phyloP scores from a whole-genome alignment of 2,113 vertebrate genomes.

The Aviceda subcristata region DNA sequence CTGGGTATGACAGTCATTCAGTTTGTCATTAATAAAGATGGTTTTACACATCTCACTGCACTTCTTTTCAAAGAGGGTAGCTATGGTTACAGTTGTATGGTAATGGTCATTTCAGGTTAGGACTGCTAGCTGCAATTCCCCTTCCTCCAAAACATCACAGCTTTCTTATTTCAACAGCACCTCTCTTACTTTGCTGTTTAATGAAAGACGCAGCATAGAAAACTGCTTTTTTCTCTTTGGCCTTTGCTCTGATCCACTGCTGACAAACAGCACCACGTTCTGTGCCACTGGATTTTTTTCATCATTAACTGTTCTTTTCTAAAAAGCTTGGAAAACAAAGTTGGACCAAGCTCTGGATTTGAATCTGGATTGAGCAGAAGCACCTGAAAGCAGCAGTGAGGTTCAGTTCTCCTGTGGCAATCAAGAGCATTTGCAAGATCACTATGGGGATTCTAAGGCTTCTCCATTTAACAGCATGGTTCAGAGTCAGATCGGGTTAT shows the following conservation, averaged over 20 bases:
- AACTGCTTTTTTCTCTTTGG: neutral
- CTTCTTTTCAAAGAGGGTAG: neutral
- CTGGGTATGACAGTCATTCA: neutral
- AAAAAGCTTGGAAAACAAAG: neutral
- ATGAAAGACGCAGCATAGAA: too few relatives aligned
- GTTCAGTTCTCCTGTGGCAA: neutral
- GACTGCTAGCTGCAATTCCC: neutral
- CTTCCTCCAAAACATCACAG: neutral
- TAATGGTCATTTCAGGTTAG: neutral
- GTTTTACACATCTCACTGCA: neutral
- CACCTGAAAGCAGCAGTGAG: neutral
- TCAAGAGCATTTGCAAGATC: rapidly evolving
- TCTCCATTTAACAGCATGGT: rapidly evolving
- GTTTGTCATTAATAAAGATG: neutral
- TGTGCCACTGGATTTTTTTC: neutral
- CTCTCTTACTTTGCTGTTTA: neutral
- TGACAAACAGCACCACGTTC: rapidly evolving
- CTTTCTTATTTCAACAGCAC: neutral
- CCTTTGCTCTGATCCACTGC: neutral
- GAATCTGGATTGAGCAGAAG: neutral
- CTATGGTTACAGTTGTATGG: neutral
- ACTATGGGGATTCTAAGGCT: rapidly evolving
- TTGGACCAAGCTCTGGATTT: neutral
- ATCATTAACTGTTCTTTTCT: neutral
- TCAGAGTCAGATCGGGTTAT: neutral